Evolutionary conservation across 2,113 vertebrate genomes (phyloP).

Genomic region (Channa maculata): DNA sequence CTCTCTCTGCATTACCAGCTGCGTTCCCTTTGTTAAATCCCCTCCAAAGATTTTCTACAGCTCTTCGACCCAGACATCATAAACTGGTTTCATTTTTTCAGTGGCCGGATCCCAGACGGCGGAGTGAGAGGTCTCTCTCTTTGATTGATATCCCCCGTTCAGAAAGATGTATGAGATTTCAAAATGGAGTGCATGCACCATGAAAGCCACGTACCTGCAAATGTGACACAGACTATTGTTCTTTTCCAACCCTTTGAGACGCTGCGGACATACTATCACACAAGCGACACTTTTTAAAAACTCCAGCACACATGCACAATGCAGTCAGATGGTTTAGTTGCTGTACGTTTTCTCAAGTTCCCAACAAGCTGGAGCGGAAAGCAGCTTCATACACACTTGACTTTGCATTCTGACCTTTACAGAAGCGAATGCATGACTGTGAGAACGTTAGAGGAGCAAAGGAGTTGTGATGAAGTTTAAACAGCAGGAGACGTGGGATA

Average conservation of each 20-base stretch:
- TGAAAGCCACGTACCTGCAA: constrained; percentile 13
- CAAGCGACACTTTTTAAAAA: no score
- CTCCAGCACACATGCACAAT: no score
- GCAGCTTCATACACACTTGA: no score
- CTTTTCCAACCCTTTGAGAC: background rate
- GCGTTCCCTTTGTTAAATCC: constrained; percentile 1
- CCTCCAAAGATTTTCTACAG: constrained; percentile 30
- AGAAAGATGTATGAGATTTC: constrained; percentile 40
- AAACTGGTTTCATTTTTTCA: constrained; percentile 26
- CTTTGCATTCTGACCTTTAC: constrained; percentile 17
- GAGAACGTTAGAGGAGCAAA: constrained; percentile 48
- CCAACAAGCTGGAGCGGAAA: no score
- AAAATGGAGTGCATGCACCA: constrained; percentile 15
- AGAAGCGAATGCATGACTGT: constrained; percentile 16
- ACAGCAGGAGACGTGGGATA: constrained; percentile 51
- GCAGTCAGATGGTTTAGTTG: no score
- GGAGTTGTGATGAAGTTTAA: constrained; percentile 49
- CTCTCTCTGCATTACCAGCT: constrained; percentile 31
- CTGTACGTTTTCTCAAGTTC: no score
- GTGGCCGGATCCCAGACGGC: constrained; percentile 13
- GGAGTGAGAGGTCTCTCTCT: constrained; percentile 15
- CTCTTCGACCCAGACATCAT: constrained; percentile 26
- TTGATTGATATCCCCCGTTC: constrained; percentile 43
- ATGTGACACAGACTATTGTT: background rate
- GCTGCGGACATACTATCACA: background rate